These are phyloP conservation scores for Drosophila jambulina DNA, from an alignment of 1,140 invertebrate species.

Conservation along the genomic window DNA sequence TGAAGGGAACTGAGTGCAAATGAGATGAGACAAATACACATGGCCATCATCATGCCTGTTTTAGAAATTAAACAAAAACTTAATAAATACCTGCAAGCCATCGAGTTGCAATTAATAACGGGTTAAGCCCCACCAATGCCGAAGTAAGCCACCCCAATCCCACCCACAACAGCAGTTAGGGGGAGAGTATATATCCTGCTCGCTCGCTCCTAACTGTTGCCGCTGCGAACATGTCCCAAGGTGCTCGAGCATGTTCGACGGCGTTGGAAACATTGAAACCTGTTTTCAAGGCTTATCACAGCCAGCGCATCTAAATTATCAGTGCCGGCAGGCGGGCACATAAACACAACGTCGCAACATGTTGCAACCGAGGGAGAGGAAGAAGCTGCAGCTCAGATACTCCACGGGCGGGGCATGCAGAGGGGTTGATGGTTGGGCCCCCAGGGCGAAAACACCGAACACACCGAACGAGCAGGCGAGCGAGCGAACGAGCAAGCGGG, in stretches of 20 bases:
- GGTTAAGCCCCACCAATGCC: conserved; percentile 26
- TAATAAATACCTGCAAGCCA: conserved; percentile 74
- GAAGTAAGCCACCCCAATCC: conserved; percentile 6
- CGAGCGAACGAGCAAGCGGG: conserved; percentile 1
- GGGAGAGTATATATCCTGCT: neutral
- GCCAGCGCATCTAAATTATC: conserved; percentile 75
- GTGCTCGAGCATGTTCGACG: conserved; percentile 4
- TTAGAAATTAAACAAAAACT: conserved; percentile 52
- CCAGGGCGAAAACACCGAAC: conserved; percentile 46
- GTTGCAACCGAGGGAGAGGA: conserved; percentile 47
- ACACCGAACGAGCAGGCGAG: conserved; percentile 12
- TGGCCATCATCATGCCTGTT: conserved; percentile 19
- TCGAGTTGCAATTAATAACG: conserved; percentile 79
- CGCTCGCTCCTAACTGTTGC: conserved; percentile 50
- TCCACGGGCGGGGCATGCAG: neutral
- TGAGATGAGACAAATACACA: conserved; percentile 19
- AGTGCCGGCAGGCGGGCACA: conserved; percentile 71
- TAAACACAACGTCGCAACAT: conserved; percentile 72
- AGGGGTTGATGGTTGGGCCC: neutral
- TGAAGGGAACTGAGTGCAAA: conserved; percentile 53
- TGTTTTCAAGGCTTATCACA: conserved; percentile 76
- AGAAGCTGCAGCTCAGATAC: conserved; percentile 9
- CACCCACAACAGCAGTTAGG: conserved; percentile 5
- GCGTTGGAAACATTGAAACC: conserved; percentile 62
- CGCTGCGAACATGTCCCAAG: conserved; percentile 60